These are phyloP conservation scores for Corythaixoides concolor DNA, from an alignment of 2,113 vertebrate genomes.

Conservation along the genomic window DNA sequence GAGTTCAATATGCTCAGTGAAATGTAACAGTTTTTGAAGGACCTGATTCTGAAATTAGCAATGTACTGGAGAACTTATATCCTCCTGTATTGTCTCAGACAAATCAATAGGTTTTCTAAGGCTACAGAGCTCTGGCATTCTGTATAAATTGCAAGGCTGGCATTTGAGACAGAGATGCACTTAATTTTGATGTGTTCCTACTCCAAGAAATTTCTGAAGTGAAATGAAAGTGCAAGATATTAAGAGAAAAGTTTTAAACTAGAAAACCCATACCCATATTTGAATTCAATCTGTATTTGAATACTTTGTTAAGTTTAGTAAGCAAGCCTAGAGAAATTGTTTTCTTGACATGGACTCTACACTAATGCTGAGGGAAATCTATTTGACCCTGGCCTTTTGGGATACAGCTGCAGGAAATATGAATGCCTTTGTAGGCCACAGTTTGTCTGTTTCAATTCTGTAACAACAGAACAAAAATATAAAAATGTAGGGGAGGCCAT, in stretches of 20 bases:
- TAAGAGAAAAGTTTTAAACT: neutral
- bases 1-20: neutral
- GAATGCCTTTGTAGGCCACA: neutral
- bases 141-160: neutral
- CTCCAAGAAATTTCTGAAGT: neutral
- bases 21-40: neutral
- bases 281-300: neutral
- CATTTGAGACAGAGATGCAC: neutral
- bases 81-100: neutral
- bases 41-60: neutral
- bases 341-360: neutral
- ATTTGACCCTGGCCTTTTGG: neutral
- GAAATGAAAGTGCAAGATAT: neutral
- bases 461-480: neutral
- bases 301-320: neutral
- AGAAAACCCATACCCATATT: neutral
- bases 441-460: neutral
- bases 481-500: neutral
- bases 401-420: neutral
- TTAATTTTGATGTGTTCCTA: neutral
- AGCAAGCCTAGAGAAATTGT: neutral
- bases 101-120: neutral
- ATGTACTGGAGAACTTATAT: neutral
- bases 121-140: neutral
- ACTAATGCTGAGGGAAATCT: neutral